These are phyloP conservation scores for Lasiurus cinereus DNA, from an alignment of 2,113 vertebrate species.

Conservation along the genomic window DNA sequence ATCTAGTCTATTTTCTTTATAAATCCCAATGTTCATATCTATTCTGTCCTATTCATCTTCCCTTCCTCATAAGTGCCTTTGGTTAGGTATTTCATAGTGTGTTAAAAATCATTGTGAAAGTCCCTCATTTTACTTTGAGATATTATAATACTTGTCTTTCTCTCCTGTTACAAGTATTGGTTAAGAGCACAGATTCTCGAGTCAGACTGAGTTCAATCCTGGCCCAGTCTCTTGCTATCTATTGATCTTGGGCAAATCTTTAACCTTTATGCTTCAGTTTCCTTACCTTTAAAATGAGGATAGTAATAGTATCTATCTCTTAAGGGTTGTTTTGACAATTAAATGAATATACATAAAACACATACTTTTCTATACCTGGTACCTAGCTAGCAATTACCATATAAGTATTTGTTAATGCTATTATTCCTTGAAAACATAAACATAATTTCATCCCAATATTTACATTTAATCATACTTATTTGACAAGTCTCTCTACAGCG, in stretches of 20 bases:
- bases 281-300: neutral
- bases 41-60: neutral
- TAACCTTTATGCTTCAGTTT: slow-evolving; percentile 23
- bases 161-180: neutral
- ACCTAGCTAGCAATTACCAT: neutral
- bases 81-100: neutral
- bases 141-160: neutral
- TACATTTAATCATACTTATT: neutral
- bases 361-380: neutral
- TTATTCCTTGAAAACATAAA: slow-evolving; percentile 53
- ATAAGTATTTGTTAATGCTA: slow-evolving; percentile 27
- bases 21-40: neutral
- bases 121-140: neutral
- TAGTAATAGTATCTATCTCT: neutral
- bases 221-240: neutral
- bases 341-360: neutral
- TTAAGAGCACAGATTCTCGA: neutral
- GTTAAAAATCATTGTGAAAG: neutral
- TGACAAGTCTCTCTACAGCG: slow-evolving; percentile 29
- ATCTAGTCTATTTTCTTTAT: neutral
- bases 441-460: slow-evolving; percentile 14
- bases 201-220: neutral
- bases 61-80: neutral
- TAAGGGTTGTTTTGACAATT: slow-evolving; percentile 44
- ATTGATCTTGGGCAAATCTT: neutral